Base-by-base conservation (phyloP, 2,797 vertebrate genomes). In the Saxicola maurus region DNA sequence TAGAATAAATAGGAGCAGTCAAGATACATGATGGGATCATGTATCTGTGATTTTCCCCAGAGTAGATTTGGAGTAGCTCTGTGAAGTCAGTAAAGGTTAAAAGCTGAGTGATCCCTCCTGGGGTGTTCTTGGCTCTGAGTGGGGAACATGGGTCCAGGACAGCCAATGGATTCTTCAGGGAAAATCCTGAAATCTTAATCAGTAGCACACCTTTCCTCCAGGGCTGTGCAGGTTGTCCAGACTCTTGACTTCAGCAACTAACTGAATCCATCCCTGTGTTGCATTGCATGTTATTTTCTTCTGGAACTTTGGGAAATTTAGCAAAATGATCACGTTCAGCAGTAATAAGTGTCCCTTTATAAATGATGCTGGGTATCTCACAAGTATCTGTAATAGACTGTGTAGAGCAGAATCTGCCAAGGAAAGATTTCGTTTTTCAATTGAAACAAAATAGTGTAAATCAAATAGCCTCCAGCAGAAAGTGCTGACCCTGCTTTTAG, bases 361-460 rank as follows among this genome's bases (percentile, higher is more conserved):
- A 93, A 93, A 94, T 89, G 89, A 79, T 91, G 86, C 85, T 82
- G 87, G 42, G 67, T 89, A 79, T 91, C 91, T 94, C 92, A 82
- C 80, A 93, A 90, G 82, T 93, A 68, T 94, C 74, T 90, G 74
- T 92, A 91, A 87, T 61, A 82, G 91, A 61, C 74, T 86, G 56
- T 75, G 79, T 91, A 82, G 67, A 82, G 82, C 75, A 86, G 86
- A 90, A 86, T 89, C 92, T 92, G 89, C 86, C 82, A 84, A 82
- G 71, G 77, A 86, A 82, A 91, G 92, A 74, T 92, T 84, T 91
- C 20, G 77, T 38, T 95, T 95, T 91, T 88, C 91, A 82, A 7
- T 62, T 94, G 93, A 94, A 94, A 91, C 65, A 84, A 92, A 94
- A 82, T 35, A 71, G 67, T 48, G 78, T 88, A 90, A 87, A 94